Percentiles rank a stretch among this genome's conserved stretches.
phyloP scores from a whole-genome alignment of 2,797 vertebrate species.

The Diceros bicornis region DNA sequence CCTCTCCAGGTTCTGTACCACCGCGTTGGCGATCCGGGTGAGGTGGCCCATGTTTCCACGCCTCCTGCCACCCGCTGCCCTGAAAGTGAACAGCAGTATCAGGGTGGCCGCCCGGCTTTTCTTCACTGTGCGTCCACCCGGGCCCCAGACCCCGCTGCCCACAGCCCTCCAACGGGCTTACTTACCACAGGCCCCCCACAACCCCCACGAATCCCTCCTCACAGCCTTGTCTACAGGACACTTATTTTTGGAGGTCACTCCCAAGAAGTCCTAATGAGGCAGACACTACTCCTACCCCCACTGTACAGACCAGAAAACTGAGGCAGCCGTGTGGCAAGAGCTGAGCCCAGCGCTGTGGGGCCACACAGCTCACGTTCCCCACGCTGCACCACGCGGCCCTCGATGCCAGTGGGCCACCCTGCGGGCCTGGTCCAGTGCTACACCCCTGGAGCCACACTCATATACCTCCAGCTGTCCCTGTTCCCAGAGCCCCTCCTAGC shows the following conservation, averaged over 20 bases:
- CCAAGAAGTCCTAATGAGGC: background rate
- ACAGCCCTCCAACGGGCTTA: background rate
- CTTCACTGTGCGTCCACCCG: accelerated
- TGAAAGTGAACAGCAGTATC: slow-evolving; percentile 80
- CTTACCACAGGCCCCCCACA: accelerated
- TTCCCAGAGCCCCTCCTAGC: background rate
- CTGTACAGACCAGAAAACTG: background rate
- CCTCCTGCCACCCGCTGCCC: slow-evolving; percentile 95
- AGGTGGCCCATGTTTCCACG: slow-evolving; percentile 99
- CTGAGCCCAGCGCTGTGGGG: too few species aligned
- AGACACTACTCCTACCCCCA: background rate
- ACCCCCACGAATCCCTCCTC: accelerated
- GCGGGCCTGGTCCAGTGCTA: accelerated
- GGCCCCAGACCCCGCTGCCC: background rate
- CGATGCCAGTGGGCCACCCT: background rate
- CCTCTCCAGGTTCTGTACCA: slow-evolving; percentile 97
- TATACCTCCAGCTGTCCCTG: too few species aligned
- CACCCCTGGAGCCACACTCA: background rate
- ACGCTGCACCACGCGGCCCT: background rate
- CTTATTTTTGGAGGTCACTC: accelerated
- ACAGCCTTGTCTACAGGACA: background rate
- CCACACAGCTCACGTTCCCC: too few species aligned
- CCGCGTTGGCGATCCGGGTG: slow-evolving; percentile 97
- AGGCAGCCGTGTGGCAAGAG: too few species aligned
- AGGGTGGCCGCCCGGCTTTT: background rate